Evolutionary conservation across 2,797 vertebrate genomes (phyloP), one percentile per base, ranked within the genome.

Genomic region (Hydrocynus forskahlii): DNA sequence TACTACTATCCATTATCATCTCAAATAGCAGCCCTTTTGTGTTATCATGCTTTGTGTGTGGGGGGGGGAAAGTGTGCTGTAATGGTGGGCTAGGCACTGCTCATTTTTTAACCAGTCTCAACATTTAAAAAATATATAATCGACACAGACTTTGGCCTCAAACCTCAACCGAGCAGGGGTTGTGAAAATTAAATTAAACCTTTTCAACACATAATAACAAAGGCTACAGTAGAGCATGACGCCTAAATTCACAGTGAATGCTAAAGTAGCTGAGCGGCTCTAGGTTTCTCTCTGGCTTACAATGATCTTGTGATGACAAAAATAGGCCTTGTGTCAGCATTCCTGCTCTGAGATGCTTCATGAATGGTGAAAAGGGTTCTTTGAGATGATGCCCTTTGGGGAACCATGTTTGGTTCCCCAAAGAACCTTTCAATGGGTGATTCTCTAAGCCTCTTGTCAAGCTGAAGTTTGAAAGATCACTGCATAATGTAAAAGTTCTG

Each of bases 111-210:
- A 67, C 66, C 17, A 9, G 7, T 9, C 66, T 13, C 66, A 7
- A 13, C 35, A 19, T 66, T 43, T 23, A 14, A 45, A 21, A n/a
- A 14, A n/a, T n/a, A 23, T 50, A 21, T 69, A 50, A 13, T 0
- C n/a, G 50, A 69, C 40, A 23, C 40, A 4, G 50, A 43, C 21
- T 8, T 40, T 50, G 43, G 67, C 67, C 43, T 67, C 64, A 67
- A 67, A 67, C 38, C 64, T 10, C 64, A 67, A 19, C 17, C 17
- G 67, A 69, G 68, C 45, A n/a, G 7, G 12, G 59, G 10, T 4
- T 19, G 78, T 54, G 78, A 25, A 64, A 72, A 79, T 73, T 23
- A 7, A 72, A 54, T 72, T 62, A 63, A 52, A 71, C 19, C 0
- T 50, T 5, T 69, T 59, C 16, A n/a, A n/a, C 35, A 19, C 25